A percentile compares a stretch with the other conserved stretches of the same genome.
These are phyloP conservation scores for Ecliptopera silaceata DNA, from an alignment of 2,888 invertebrate species.

Conservation along the genomic window DNA sequence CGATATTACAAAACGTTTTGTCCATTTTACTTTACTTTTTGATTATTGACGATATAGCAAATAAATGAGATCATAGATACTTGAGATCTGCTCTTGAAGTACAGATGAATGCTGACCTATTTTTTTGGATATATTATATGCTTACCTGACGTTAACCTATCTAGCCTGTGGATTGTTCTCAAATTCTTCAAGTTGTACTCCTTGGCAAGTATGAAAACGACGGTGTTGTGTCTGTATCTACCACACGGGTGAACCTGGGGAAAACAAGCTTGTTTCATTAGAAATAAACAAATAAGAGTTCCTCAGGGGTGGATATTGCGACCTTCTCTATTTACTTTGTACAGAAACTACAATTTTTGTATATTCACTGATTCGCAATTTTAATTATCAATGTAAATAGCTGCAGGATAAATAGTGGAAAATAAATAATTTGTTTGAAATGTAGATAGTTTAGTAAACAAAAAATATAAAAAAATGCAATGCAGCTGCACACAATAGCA, in stretches of 20 bases:
- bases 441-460: slow-evolving; percentile 2
- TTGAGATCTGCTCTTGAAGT: too few species aligned
- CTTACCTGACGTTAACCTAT: slow-evolving; percentile 95
- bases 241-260: slow-evolving; percentile 98
- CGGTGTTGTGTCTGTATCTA: slow-evolving; percentile 98
- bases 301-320: slow-evolving; percentile 12
- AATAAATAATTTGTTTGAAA: slow-evolving; percentile 4
- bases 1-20: too few species aligned
- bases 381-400: slow-evolving; percentile 1
- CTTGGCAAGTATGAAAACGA: slow-evolving; percentile 97
- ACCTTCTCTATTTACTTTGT: slow-evolving; percentile 13
- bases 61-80: too few species aligned
- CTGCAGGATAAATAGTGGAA: background rate
- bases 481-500: slow-evolving; percentile 19
- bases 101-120: too few species aligned
- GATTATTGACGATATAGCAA: too few species aligned
- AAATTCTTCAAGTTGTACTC: slow-evolving; percentile 97
- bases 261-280: slow-evolving; percentile 36
- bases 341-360: background rate
- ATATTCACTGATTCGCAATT: background rate
- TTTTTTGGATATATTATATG: background rate
- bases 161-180: slow-evolving; percentile 96
- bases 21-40: too few species aligned
- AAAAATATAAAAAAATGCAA: slow-evolving; percentile 14
- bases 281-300: slow-evolving; percentile 3